Conservation (phyloP, 2,888 invertebrate species). For the Erebia palarica region DNA sequence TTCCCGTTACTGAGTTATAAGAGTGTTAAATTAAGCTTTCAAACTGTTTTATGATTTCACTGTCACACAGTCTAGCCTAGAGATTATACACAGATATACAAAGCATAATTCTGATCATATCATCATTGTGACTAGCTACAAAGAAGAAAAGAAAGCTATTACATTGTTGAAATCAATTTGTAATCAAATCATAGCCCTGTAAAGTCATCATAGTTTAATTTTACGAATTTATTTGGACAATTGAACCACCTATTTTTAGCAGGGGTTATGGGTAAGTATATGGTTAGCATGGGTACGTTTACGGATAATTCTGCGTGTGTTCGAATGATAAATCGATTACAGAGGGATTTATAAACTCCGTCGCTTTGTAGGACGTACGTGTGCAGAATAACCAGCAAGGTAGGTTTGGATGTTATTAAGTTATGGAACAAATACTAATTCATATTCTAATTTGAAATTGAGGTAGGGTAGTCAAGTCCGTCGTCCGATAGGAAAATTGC, state of each 20-base stretch:
- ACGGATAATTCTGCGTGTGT: slow-evolving; percentile 23
- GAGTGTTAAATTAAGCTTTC: neutral
- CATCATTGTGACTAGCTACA: too few species aligned
- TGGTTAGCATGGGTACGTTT: neutral
- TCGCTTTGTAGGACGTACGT: slow-evolving; percentile 14
- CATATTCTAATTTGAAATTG: neutral
- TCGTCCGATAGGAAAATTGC: too few species aligned
- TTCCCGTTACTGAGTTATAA: too few species aligned
- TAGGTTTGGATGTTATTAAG: slow-evolving; percentile 18
- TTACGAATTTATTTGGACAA: neutral
- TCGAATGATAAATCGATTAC: slow-evolving; percentile 27
- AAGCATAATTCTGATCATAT: too few species aligned
- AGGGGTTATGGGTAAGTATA: too few species aligned
- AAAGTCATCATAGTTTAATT: neutral
- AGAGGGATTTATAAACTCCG: slow-evolving; percentile 28
- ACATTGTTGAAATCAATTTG: too few species aligned
- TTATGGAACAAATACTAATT: slow-evolving; percentile 13
- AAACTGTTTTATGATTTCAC: neutral
- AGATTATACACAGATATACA: neutral
- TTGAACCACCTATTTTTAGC: neutral
- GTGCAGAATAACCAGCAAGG: slow-evolving; percentile 19
- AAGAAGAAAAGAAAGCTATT: too few species aligned
- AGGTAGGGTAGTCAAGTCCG: too few species aligned
- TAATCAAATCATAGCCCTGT: too few species aligned
- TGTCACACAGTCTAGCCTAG: neutral